phyloP scores from a whole-genome alignment of 2,888 invertebrate species.

The Holacanthella duospinosa region DNA sequence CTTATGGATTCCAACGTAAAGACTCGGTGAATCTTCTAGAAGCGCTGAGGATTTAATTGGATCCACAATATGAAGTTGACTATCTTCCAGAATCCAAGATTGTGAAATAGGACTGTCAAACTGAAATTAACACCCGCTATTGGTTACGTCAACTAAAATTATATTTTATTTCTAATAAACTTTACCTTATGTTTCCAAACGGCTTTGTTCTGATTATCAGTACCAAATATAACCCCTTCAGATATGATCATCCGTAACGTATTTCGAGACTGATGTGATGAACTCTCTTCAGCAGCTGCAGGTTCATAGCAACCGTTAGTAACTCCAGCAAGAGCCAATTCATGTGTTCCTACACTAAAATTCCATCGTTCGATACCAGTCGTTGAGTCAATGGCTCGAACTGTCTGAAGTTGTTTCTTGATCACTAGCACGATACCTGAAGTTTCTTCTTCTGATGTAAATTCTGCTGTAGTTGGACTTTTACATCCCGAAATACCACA shows the following conservation, averaged over 20 bases:
- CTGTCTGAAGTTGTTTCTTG: slow-evolving; percentile 70
- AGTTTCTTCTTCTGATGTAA: slow-evolving; percentile 37
- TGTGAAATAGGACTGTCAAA: slow-evolving; percentile 73
- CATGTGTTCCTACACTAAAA: slow-evolving; percentile 85
- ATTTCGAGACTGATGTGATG: not conserved
- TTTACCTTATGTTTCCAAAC: slow-evolving; percentile 67
- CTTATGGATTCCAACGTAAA: slow-evolving; percentile 77
- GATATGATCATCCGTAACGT: slow-evolving; percentile 53
- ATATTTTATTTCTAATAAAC: not conserved
- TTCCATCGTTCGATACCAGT: slow-evolving; percentile 89
- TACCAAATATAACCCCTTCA: slow-evolving; percentile 58
- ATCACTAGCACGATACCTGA: slow-evolving; percentile 58
- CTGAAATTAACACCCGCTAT: too few relatives aligned
- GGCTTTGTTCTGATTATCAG: slow-evolving; percentile 49
- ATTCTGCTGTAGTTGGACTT: slow-evolving; percentile 50
- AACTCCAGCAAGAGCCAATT: slow-evolving; percentile 46
- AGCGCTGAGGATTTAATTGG: slow-evolving; percentile 49
- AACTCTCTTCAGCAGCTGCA: slow-evolving; percentile 10
- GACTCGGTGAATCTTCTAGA: slow-evolving; percentile 48
- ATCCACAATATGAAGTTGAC: slow-evolving; percentile 58
- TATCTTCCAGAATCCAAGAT: slow-evolving; percentile 68
- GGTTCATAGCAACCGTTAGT: slow-evolving; percentile 29
- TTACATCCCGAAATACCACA: slow-evolving; percentile 64
- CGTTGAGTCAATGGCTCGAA: slow-evolving; percentile 77
- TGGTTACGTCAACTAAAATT: not conserved